phyloP scores from a whole-genome alignment of 2,797 vertebrate genomes.

The Octomys mimax region DNA sequence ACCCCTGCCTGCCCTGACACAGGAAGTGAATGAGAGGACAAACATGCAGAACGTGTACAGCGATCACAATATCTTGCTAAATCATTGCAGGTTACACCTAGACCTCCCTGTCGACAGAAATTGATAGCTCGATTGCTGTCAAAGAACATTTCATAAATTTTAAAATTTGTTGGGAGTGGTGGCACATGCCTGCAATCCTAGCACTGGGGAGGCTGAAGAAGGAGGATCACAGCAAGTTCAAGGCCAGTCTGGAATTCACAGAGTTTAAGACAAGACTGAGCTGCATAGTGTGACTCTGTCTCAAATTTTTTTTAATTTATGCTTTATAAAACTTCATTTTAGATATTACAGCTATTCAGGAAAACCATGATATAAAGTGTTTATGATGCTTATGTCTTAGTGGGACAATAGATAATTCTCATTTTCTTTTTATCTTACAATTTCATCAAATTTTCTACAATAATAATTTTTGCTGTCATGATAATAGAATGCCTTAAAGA shows the following conservation, averaged over 20 bases:
- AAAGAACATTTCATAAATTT: not conserved
- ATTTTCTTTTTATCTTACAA: not conserved
- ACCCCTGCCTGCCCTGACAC: not conserved
- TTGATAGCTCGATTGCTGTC: not conserved
- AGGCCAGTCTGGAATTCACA: not conserved
- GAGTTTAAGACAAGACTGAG: not conserved
- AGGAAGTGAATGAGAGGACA: not conserved
- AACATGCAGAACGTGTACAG: not conserved
- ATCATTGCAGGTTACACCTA: not conserved
- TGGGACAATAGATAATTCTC: not conserved
- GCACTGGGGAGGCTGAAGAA: not conserved
- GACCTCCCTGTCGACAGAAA: not conserved
- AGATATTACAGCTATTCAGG: not conserved
- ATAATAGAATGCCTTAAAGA: slow-evolving; percentile 25
- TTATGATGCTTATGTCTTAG: not conserved
- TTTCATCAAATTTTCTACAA: not conserved
- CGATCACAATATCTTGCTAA: not conserved
- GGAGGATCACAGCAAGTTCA: not conserved
- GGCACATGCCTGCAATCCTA: not conserved
- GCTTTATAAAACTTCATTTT: not conserved
- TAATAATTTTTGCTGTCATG: not conserved
- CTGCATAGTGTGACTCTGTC: not conserved
- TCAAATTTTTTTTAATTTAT: not conserved
- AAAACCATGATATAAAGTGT: not conserved
- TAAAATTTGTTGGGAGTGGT: not conserved